A percentile compares a stretch with the other conserved stretches of the same genome.
phyloP scores from a whole-genome alignment of 2,888 invertebrate genomes.

The Gastracanthus pulcherrimus region DNA sequence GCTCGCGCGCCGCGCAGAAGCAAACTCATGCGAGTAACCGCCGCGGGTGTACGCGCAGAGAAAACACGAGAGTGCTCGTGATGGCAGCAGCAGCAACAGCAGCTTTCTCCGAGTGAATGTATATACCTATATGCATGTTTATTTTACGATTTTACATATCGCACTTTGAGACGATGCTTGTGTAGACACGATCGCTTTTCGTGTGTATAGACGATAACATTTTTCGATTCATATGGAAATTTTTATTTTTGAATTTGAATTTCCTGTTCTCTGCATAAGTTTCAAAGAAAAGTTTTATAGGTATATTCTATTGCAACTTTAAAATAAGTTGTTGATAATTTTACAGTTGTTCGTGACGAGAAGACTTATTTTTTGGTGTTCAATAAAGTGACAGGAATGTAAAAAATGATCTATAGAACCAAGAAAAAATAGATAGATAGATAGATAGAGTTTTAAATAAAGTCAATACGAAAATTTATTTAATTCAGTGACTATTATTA shows the following conservation, averaged over 20 bases:
- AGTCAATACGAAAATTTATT: no score
- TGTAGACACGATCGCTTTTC: background rate
- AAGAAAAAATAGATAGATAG: no score
- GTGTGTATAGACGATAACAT: constrained; percentile 1
- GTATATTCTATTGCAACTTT: background rate
- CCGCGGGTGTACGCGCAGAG: no score
- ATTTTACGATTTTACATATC: constrained; percentile 38
- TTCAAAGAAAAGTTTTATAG: no score
- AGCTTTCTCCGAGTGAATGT: background rate
- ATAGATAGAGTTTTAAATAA: no score
- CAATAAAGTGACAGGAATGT: no score
- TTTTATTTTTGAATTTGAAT: background rate
- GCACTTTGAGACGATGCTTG: background rate
- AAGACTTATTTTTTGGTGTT: no score
- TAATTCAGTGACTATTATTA: no score
- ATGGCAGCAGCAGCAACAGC: background rate
- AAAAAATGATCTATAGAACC: no score
- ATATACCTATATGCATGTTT: background rate
- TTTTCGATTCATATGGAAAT: background rate
- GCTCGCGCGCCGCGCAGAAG: background rate
- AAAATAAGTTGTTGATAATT: no score
- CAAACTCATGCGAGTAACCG: background rate
- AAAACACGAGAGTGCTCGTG: background rate
- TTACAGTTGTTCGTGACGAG: no score
- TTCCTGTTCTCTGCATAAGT: no score